phyloP scores from a whole-genome alignment of 92 coral and sea anemone species.

The Micromussa lordhowensis region DNA sequence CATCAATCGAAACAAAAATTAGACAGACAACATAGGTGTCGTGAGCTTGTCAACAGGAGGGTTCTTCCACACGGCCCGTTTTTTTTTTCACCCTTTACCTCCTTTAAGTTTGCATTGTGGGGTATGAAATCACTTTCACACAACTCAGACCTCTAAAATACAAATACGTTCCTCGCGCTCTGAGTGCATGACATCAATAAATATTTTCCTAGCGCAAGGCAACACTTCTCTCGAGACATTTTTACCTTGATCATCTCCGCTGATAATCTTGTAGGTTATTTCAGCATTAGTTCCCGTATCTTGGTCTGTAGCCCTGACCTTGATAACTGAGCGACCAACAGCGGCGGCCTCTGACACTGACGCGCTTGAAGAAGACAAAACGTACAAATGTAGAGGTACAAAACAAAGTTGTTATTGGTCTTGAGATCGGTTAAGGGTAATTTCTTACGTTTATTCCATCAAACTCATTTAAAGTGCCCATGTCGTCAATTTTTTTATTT shows the following conservation, averaged over 20 bases:
- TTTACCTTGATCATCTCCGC: conserved; percentile 77
- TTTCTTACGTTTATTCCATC: no score
- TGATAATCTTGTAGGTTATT: conserved; percentile 68
- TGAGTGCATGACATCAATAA: background rate
- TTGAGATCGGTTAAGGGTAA: no score
- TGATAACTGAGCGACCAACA: conserved; percentile 59
- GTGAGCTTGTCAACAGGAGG: background rate
- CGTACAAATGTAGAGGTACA: background rate
- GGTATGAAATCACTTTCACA: background rate
- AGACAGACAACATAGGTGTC: background rate
- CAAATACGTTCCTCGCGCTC: background rate
- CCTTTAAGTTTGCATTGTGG: background rate
- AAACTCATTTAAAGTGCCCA: no score
- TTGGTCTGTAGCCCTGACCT: conserved; percentile 70
- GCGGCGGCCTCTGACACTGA: conserved; percentile 69
- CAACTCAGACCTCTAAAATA: background rate
- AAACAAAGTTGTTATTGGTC: background rate
- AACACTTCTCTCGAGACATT: background rate
- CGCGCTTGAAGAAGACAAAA: conserved; percentile 37
- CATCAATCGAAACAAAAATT: background rate
- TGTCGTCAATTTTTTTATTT: no score
- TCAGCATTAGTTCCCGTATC: conserved; percentile 73
- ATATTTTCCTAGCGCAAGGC: no score
- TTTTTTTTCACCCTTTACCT: background rate
- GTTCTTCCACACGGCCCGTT: background rate